phyloP scores from a whole-genome alignment of 2,797 vertebrate genomes.

The Hybognathus amarus region DNA sequence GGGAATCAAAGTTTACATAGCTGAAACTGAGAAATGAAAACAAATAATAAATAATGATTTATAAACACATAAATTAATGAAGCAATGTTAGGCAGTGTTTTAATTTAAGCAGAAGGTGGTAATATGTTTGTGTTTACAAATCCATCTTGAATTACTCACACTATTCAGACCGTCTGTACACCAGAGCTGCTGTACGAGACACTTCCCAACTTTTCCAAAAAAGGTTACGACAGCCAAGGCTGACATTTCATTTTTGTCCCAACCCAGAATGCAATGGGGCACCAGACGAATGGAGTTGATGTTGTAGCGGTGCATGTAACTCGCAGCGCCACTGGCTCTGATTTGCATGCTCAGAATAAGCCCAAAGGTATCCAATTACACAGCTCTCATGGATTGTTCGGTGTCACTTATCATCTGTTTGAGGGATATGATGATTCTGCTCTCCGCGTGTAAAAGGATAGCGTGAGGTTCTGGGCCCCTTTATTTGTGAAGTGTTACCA shows the following conservation, averaged over 20 bases:
- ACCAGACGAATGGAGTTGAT: slow-evolving; percentile 44
- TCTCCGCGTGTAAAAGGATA: slow-evolving; percentile 77
- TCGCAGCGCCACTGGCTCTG: slow-evolving; percentile 61
- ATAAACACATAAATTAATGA: background rate
- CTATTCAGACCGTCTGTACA: slow-evolving; percentile 55
- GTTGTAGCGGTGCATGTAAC: slow-evolving; percentile 50
- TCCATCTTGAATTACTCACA: slow-evolving; percentile 51
- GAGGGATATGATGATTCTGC: slow-evolving; percentile 75
- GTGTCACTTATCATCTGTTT: slow-evolving; percentile 74
- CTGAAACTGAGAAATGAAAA: background rate
- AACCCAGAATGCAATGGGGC: slow-evolving; percentile 68
- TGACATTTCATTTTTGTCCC: slow-evolving; percentile 64
- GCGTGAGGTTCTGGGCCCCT: slow-evolving; percentile 61
- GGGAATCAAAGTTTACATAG: background rate
- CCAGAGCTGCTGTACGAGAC: slow-evolving; percentile 32
- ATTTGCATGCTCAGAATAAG: slow-evolving; percentile 77
- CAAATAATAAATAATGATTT: background rate
- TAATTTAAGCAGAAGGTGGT: slow-evolving; percentile 40
- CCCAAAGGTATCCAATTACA: slow-evolving; percentile 77
- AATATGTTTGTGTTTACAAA: slow-evolving; percentile 62
- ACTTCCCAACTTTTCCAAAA: slow-evolving; percentile 73
- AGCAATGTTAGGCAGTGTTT: background rate
- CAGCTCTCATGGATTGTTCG: slow-evolving; percentile 76
- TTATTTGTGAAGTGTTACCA: slow-evolving; percentile 48
- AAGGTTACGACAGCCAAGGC: slow-evolving; percentile 67